Conservation (phyloP, 1,140 invertebrate species). For the Neodiprion pinetum region DNA sequence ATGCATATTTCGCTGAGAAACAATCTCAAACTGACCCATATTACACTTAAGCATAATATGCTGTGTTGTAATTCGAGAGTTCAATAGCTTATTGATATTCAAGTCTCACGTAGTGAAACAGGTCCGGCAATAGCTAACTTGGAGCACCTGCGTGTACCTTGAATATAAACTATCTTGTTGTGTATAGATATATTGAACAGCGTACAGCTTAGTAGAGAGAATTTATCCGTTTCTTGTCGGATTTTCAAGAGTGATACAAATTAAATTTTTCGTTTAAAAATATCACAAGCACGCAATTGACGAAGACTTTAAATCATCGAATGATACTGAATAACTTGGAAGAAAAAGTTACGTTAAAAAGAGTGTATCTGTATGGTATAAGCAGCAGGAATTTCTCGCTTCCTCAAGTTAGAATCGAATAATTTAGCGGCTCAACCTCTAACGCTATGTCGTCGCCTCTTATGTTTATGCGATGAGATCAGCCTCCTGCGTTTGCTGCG, state of each 20-base stretch:
- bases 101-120: slow-evolving; percentile 4
- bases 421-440: background rate
- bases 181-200: background rate
- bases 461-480: slow-evolving; percentile 44
- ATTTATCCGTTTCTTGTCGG: too few species aligned
- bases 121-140: background rate
- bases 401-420: background rate
- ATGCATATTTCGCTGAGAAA: background rate
- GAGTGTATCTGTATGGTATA: too few species aligned
- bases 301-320: too few species aligned
- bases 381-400: background rate
- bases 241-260: too few species aligned
- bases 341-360: too few species aligned
- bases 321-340: too few species aligned
- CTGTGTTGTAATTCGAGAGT: slow-evolving; percentile 43
- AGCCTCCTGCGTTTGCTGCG: slow-evolving; percentile 30
- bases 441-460: background rate
- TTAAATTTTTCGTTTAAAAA: too few species aligned
- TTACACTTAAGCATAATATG: slow-evolving; percentile 35
- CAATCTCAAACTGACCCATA: slow-evolving; percentile 33
- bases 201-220: background rate
- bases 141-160: background rate
- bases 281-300: too few species aligned
- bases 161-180: background rate
- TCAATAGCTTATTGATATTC: slow-evolving; percentile 48